phyloP scores from a whole-genome alignment of 1,140 invertebrate genomes.

The Trinorchestia longiramus region DNA sequence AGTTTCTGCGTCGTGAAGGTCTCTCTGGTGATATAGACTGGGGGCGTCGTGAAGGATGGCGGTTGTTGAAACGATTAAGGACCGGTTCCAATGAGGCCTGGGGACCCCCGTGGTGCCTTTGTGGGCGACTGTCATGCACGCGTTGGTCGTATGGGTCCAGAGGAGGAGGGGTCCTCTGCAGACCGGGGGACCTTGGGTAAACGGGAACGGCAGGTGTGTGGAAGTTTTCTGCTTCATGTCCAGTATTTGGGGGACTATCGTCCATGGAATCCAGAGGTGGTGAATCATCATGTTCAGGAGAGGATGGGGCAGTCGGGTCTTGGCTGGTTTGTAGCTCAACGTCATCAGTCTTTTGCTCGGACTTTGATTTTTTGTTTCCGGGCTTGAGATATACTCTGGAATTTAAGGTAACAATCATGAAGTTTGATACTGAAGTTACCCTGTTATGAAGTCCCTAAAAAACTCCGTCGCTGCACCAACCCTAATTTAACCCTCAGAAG shows the following conservation, averaged over 20 bases:
- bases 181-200: neutral
- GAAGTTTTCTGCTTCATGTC: neutral
- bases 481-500: neutral
- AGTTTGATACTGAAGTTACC: neutral
- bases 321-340: neutral
- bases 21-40: too few species aligned
- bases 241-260: neutral
- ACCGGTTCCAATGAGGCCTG: too few species aligned
- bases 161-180: neutral
- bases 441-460: neutral
- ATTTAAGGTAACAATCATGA: neutral
- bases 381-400: neutral
- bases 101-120: too few species aligned
- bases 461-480: neutral
- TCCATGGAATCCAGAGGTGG: neutral
- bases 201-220: neutral
- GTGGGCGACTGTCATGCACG: too few species aligned
- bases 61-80: too few species aligned
- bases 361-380: neutral
- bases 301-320: neutral
- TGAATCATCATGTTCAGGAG: neutral
- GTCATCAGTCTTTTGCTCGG: neutral
- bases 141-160: neutral
- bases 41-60: too few species aligned
- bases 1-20: too few species aligned